A percentile compares a stretch with the other conserved stretches of the same genome.
These are phyloP conservation scores for Hydractinia echinata DNA, from an alignment of 30 jellyfish, hydroid and myxozoan species.

Conservation along the genomic window DNA sequence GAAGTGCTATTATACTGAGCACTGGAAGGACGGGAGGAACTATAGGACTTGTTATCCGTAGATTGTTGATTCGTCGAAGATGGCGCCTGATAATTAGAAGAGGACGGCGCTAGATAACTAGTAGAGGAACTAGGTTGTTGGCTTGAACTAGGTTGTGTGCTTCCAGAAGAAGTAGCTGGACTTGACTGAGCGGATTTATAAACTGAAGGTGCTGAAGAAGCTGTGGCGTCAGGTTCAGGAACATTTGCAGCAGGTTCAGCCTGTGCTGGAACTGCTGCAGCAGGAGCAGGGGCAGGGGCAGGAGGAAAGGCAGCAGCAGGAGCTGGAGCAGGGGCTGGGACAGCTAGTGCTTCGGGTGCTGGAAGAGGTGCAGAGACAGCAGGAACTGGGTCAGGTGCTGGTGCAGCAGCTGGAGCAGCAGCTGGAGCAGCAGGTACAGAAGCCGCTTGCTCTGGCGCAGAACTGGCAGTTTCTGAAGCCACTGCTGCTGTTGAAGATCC, in stretches of 20 bases:
- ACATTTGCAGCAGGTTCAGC: neutral
- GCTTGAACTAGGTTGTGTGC: no score
- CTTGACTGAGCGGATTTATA: no score
- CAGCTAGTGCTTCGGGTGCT: neutral
- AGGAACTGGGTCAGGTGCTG: constrained; percentile 21
- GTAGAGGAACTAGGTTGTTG: no score
- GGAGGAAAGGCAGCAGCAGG: constrained; percentile 4
- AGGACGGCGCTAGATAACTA: no score
- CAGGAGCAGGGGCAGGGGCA: neutral
- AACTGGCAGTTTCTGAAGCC: neutral
- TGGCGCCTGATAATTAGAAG: no score
- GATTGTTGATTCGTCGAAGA: neutral
- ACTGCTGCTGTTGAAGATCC: neutral
- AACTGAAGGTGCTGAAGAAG: constrained; percentile 2
- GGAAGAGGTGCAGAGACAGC: neutral
- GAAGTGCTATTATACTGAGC: neutral
- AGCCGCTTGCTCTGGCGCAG: neutral
- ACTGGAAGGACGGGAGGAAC: neutral
- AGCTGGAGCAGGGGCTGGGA: constrained; percentile 10
- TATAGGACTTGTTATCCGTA: neutral
- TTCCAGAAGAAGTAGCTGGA: no score
- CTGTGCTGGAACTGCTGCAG: neutral
- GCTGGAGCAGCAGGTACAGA: neutral
- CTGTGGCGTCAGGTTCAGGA: constrained; percentile 22
- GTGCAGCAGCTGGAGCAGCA: constrained; percentile 10